Evolutionary conservation across 2,888 invertebrate genomes (phyloP).

Genomic region (Clitarchus hookeri): DNA sequence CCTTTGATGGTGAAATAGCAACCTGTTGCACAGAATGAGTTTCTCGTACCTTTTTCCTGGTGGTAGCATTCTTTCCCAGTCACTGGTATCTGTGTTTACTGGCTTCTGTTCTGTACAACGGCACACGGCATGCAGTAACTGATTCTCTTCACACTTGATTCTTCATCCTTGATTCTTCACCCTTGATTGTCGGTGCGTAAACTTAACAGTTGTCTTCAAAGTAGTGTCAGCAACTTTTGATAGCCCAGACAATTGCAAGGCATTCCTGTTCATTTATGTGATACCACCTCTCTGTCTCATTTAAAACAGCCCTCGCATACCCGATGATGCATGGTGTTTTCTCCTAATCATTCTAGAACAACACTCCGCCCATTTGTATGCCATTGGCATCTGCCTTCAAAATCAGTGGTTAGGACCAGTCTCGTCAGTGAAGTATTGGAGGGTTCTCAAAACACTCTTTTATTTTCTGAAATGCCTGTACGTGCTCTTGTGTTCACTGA

Average conservation of each 20-base stretch:
- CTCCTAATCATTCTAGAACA: background rate
- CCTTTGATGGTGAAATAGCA: too few relatives aligned
- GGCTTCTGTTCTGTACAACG: background rate
- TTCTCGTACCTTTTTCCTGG: background rate
- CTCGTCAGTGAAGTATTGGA: background rate
- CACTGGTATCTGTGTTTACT: background rate
- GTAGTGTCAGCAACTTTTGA: background rate
- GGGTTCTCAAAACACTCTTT: background rate
- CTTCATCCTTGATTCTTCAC: background rate
- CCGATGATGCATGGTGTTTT: background rate
- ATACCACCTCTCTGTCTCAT: background rate
- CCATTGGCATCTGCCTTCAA: background rate
- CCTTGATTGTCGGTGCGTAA: background rate
- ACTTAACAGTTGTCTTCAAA: background rate
- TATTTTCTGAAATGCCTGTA: background rate
- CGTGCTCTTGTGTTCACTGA: background rate
- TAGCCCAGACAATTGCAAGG: background rate
- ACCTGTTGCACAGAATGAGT: too few relatives aligned
- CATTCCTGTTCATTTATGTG: background rate
- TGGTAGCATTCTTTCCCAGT: background rate
- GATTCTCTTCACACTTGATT: background rate
- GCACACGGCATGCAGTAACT: background rate
- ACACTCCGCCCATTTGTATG: background rate
- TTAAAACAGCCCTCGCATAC: background rate
- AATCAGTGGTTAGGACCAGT: background rate